Conservation (phyloP, 1,140 invertebrate species). For the Adelges cooleyi region DNA sequence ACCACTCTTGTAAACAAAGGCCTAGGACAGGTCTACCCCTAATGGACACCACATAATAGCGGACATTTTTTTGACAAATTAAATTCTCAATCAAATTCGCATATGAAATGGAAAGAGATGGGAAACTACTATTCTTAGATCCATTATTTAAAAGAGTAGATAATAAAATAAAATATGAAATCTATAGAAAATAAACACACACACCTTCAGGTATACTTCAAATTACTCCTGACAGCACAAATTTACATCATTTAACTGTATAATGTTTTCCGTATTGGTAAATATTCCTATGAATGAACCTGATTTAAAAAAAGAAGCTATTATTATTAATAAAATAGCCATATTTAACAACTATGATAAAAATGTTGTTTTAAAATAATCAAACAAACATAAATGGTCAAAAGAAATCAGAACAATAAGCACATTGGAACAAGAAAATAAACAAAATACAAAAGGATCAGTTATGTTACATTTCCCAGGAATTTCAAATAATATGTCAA, state of each 20-base stretch:
- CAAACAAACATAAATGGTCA: too few relatives aligned
- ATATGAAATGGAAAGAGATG: too few relatives aligned
- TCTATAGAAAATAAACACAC: not conserved
- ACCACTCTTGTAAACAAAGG: too few relatives aligned
- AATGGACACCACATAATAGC: too few relatives aligned
- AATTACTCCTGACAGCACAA: not conserved
- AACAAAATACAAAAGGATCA: too few relatives aligned
- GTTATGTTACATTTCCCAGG: too few relatives aligned
- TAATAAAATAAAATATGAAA: not conserved
- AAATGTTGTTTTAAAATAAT: not conserved
- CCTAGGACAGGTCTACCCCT: too few relatives aligned
- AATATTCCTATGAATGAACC: not conserved
- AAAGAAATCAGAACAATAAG: not conserved
- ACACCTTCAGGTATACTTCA: not conserved
- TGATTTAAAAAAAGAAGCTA: not conserved
- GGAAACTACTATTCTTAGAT: slow-evolving; percentile 4
- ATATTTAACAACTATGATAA: not conserved
- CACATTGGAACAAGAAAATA: not conserved
- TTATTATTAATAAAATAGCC: not conserved
- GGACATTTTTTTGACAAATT: not conserved
- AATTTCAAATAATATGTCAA: too few relatives aligned
- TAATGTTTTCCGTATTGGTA: not conserved
- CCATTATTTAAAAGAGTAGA: not conserved
- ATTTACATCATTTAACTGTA: not conserved
- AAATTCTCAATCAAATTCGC: slow-evolving; percentile 8